Percentiles rank a stretch among this genome's conserved stretches.
phyloP scores from a whole-genome alignment of 2,888 invertebrate genomes.

The Drosophila algonquin region DNA sequence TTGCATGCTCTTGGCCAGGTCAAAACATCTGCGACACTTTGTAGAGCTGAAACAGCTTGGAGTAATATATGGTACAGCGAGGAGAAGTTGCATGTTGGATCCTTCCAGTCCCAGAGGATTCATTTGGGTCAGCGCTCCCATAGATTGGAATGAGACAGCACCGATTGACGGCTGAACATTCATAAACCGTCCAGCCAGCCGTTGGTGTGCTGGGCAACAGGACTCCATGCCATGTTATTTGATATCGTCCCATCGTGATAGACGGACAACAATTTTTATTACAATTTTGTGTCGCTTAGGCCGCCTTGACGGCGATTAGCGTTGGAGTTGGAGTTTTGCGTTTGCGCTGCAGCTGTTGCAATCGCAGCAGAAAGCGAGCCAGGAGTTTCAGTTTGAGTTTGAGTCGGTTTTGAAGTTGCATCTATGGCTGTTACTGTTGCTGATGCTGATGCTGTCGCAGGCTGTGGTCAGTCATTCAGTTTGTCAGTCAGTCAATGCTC shows the following conservation, averaged over 20 bases:
- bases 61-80: neutral
- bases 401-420: constrained; percentile 35
- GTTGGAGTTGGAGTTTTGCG: constrained; percentile 31
- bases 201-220: constrained; percentile 11
- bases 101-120: neutral
- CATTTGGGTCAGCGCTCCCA: neutral
- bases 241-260: constrained; percentile 49
- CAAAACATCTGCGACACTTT: constrained; percentile 10
- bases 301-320: constrained; percentile 65
- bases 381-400: constrained; percentile 8
- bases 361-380: constrained; percentile 33
- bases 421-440: constrained; percentile 21
- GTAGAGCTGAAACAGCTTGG: neutral
- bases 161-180: constrained; percentile 4
- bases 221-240: constrained; percentile 41
- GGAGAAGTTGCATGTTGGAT: neutral
- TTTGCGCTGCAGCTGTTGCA: constrained; percentile 55
- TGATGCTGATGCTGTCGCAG: no score
- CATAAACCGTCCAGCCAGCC: constrained; percentile 1
- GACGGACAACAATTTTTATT: constrained; percentile 51
- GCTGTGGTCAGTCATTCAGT: constrained; percentile 51
- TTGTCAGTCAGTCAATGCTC: constrained; percentile 50
- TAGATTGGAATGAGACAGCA: constrained; percentile 10
- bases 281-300: constrained; percentile 58
- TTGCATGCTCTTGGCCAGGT: constrained; percentile 10